These are phyloP conservation scores for Amia ocellicauda DNA, from an alignment of 2,113 vertebrate genomes.

Conservation along the genomic window DNA sequence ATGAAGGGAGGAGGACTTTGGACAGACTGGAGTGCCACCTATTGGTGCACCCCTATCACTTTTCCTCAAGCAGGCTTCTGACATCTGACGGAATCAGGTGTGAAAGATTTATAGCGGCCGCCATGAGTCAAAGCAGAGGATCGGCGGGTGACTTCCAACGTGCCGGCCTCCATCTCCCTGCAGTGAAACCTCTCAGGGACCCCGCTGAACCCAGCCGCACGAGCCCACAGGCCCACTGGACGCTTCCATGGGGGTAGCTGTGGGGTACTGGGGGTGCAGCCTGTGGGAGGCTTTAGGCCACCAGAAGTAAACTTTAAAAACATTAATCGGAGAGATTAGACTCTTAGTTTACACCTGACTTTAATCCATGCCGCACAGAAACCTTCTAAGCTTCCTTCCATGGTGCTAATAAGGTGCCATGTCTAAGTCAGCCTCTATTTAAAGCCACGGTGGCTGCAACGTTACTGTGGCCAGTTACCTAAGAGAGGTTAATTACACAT, in stretches of 20 bases:
- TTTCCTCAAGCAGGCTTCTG: too few relatives aligned
- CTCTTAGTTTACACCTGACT: conserved; percentile 68
- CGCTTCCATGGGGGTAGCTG: conserved; percentile 22
- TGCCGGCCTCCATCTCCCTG: too few relatives aligned
- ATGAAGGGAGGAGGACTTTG: too few relatives aligned
- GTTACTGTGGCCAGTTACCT: conserved; percentile 38
- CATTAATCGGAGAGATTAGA: conserved; percentile 59
- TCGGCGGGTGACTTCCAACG: too few relatives aligned
- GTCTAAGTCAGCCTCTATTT: conserved; percentile 28
- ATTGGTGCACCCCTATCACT: too few relatives aligned
- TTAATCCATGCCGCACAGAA: conserved; percentile 61
- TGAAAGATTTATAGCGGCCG: too few relatives aligned
- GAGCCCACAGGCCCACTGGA: conserved; percentile 40
- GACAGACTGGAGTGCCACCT: too few relatives aligned
- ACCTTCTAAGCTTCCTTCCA: conserved; percentile 51
- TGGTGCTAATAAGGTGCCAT: conserved; percentile 42
- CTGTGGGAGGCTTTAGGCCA: conserved; percentile 22
- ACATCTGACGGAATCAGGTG: too few relatives aligned
- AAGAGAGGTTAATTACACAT: conserved; percentile 30
- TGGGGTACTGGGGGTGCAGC: conserved; percentile 1
- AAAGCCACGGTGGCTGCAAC: conserved; percentile 15
- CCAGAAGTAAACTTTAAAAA: conserved; percentile 50
- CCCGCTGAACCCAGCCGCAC: conserved; percentile 31
- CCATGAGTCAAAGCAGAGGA: too few relatives aligned
- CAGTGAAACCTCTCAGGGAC: too few relatives aligned